Base-by-base conservation (phyloP, 2,113 vertebrate genomes). In the Terrapene triunguis region DNA sequence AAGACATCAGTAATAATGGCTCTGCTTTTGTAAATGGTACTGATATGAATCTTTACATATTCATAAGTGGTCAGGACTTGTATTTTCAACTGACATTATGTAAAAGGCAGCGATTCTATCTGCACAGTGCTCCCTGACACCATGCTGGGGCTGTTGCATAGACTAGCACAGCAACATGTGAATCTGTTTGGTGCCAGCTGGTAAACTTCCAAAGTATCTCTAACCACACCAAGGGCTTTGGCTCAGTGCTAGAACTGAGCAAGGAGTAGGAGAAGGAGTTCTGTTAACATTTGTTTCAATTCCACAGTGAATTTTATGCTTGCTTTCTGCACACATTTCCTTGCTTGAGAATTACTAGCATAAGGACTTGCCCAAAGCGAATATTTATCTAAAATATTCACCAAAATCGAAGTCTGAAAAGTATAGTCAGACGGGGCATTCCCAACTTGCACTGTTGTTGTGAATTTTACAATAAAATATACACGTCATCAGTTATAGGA, bases 291-390 rank as follows among this genome's bases (percentile, higher is more conserved):
- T 81, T 89, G 50, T 82, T 88, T 90, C 80, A 93, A 85, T 89
- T 78, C 48, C 11, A 42, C 42, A 62, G 78, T 29, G 0, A 0
- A 51, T 84, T 95, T 48, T n/a, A 24, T 81, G 50, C 95, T 94
- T 96, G 42, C 53, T 90, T 95, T 91, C 78, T 83, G 78, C 57
- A 92, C 91, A 85, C 83, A 85, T 88, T 94, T 91, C 85, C 85
- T 84, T 90, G 42, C 72, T 91, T 48, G 35, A 90, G 50, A 17
- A 92, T 81, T 87, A 48, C 12, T 90, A 95, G 91, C 48, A 84
- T 69, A 93, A 88, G 69, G 10, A 87, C 44, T 87, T 85, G 8
- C 50, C 82, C 44, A 27, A 92, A 94, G 83, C 86, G 93, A 95
- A 89, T 90, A 89, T 88, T 94, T 94, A 51, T 74, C 72, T 92